Conservation (phyloP, 2,797 vertebrate genomes). For the Cynodonichthys magdalenae region DNA sequence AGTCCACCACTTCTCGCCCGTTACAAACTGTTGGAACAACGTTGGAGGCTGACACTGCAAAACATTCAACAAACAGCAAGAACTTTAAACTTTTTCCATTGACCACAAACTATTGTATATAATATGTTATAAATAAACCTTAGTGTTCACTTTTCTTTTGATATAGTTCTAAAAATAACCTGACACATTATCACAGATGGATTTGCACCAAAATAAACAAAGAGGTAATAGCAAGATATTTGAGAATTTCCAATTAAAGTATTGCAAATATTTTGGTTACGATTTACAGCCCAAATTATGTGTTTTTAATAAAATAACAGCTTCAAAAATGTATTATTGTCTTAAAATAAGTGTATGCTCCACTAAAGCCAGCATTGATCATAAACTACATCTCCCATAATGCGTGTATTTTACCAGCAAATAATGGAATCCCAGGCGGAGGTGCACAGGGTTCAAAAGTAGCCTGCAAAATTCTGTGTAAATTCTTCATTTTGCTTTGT, state of each 20-base stretch:
- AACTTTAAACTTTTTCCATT: background rate
- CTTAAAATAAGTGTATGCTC: too few relatives aligned
- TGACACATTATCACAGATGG: slow-evolving; percentile 1
- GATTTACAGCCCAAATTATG: background rate
- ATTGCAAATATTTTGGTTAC: background rate
- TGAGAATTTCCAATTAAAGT: too few relatives aligned
- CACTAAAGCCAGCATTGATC: too few relatives aligned
- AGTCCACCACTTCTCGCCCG: slow-evolving; percentile 95
- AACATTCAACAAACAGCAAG: slow-evolving; percentile 7
- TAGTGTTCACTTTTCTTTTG: background rate
- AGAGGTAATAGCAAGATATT: background rate
- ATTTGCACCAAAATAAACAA: slow-evolving; percentile 3
- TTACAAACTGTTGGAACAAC: slow-evolving; percentile 96
- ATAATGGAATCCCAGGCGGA: too few relatives aligned
- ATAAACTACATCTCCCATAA: too few relatives aligned
- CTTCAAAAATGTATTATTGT: too few relatives aligned
- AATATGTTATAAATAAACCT: background rate
- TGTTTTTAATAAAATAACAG: background rate
- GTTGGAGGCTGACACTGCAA: slow-evolving; percentile 87
- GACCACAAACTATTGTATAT: background rate
- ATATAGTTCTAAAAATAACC: background rate
- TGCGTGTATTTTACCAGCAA: too few relatives aligned
- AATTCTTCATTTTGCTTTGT: too few relatives aligned
- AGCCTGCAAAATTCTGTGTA: too few relatives aligned
- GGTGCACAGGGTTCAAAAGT: too few relatives aligned